A percentile compares a stretch with the other conserved stretches of the same genome.
Conservation (phyloP, 2,797 vertebrate genomes). For the Propithecus deckenii region DNA sequence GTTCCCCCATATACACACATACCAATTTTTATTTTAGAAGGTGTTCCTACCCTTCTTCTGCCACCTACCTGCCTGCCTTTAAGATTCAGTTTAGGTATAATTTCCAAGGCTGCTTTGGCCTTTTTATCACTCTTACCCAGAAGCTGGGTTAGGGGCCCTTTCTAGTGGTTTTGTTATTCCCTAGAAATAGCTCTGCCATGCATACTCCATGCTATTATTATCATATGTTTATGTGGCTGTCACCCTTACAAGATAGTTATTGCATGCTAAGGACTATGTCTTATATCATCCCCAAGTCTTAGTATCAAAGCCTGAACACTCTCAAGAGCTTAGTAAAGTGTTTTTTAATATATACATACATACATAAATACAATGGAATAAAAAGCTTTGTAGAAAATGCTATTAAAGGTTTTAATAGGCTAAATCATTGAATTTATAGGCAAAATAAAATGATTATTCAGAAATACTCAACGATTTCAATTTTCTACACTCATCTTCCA, state of each 20-base stretch:
- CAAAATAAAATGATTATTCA: conserved; percentile 36
- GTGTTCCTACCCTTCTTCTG: neutral
- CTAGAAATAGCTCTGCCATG: neutral
- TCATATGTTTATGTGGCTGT: neutral
- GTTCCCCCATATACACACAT: neutral
- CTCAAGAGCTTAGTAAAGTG: conserved; percentile 13
- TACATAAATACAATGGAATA: neutral
- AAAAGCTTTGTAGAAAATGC: conserved; percentile 19
- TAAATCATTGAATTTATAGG: conserved; percentile 34
- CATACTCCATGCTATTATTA: neutral
- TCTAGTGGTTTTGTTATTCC: neutral
- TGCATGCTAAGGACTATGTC: neutral
- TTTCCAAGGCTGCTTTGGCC: neutral
- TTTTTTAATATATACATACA: neutral
- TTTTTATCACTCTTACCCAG: neutral
- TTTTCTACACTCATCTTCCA: neutral
- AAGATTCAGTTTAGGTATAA: neutral
- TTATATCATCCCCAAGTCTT: neutral
- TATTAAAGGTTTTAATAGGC: neutral
- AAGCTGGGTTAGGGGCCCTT: neutral
- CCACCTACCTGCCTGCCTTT: neutral
- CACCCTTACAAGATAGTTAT: neutral
- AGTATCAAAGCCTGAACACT: neutral
- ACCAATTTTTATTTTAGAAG: neutral
- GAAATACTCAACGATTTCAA: conserved; percentile 30